These are phyloP conservation scores for Agrochola circellaris DNA, from an alignment of 2,888 invertebrate species.

Conservation along the genomic window DNA sequence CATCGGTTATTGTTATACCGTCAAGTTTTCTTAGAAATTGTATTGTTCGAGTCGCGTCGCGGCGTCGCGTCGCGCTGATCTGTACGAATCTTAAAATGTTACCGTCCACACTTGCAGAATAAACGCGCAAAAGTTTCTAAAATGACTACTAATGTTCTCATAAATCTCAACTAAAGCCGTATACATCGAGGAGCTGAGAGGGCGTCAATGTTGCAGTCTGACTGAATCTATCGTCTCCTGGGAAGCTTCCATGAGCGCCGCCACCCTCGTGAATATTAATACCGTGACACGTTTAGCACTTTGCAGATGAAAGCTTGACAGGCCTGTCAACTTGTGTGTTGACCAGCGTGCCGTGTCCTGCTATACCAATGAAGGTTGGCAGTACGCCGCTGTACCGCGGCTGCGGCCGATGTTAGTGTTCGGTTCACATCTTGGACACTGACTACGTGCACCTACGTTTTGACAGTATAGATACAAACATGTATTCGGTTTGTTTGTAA, in stretches of 20 bases:
- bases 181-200: background rate
- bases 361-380: background rate
- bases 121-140: constrained; percentile 36
- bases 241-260: background rate
- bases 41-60: no score
- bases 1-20: no score
- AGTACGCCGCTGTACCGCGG: background rate
- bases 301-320: no score
- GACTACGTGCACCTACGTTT: background rate
- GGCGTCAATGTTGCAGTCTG: constrained; percentile 40
- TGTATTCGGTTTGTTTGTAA: background rate
- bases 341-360: background rate
- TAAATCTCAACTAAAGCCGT: constrained; percentile 33
- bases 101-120: constrained; percentile 12
- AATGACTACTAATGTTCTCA: constrained; percentile 51
- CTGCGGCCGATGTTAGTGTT: background rate
- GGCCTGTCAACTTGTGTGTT: background rate
- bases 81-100: no score
- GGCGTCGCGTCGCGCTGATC: no score
- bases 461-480: background rate
- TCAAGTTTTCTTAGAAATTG: no score
- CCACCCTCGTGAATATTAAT: constrained; percentile 20
- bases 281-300: constrained; percentile 15
- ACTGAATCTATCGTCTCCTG: constrained; percentile 20
- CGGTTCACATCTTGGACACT: background rate